Base-by-base conservation (phyloP, 1,140 invertebrate genomes). In the Bombus haemorrhoidalis region DNA sequence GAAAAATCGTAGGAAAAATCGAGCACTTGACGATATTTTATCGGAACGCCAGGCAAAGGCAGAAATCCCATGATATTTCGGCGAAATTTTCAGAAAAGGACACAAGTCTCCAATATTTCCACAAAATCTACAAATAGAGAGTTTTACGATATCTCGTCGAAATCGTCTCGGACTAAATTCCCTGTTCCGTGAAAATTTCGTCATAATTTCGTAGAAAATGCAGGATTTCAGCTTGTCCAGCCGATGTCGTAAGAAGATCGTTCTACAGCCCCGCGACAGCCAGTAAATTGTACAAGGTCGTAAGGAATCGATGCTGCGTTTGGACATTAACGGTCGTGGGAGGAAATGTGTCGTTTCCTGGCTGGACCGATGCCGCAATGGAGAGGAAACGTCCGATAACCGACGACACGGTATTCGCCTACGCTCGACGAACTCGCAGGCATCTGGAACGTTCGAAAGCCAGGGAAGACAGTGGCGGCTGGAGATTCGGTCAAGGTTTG, bases 331-430 rank as follows among this genome's bases (percentile, higher is more conserved):
- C 47, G 74, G 3, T 18, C 53, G 25, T 59, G 12, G 76, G 39
- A 9, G 57, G 74, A 74, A 62, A 62, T 28, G 59, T n/a, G 28
- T 3, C 47, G 47, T 18, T 53, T 53, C 47, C 47, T 53, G 47
- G 47, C 5, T 18, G 47, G 47, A 53, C 47, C 13, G n/a, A 32
- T 13, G 62, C 10, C 13, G 79, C 87, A 87, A 87, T 79, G 87
- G 71, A 62, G 76, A 84, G 86, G 87, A 84, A 88, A 80, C 75
- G 72, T 37, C 81, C 34, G 86, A 87, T 88, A 84, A 75, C 73
- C 39, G 74, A 78, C 53, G 47, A 34, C 47, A 69, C 57, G 76
- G 2, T 22, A 37, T 53, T 83, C 34, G 34, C 22, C 18, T 64
- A 86, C 86, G 74, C 72, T 66, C 79, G 69, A 83, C 66, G 25